These are phyloP conservation scores for Brenthis hecate DNA, from an alignment of 2,888 invertebrate species.

Conservation along the genomic window DNA sequence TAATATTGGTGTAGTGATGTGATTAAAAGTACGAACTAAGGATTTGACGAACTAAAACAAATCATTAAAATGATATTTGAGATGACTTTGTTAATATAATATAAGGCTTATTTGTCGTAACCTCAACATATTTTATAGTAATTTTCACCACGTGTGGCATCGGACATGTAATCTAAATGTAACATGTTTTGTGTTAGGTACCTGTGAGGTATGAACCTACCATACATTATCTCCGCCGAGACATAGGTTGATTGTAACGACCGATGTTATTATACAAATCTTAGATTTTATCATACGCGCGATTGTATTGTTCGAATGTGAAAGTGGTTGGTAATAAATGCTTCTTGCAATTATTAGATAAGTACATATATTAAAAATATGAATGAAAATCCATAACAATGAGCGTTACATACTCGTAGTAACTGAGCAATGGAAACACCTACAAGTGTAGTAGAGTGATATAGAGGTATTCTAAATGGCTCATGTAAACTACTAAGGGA, in stretches of 20 bases:
- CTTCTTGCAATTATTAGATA: slow-evolving; percentile 5
- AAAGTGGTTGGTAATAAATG: slow-evolving; percentile 54
- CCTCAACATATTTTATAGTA: slow-evolving; percentile 1
- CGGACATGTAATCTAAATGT: slow-evolving; percentile 33
- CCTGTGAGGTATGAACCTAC: slow-evolving; percentile 55
- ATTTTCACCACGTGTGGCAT: slow-evolving; percentile 20
- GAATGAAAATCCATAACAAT: background rate
- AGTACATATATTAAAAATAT: background rate
- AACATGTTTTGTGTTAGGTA: slow-evolving; percentile 33
- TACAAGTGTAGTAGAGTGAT: no score
- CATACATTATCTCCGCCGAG: slow-evolving; percentile 52
- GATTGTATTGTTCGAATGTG: slow-evolving; percentile 63
- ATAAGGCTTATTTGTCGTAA: background rate
- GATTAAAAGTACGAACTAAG: no score
- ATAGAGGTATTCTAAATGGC: no score
- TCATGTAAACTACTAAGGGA: no score
- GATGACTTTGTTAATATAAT: background rate
- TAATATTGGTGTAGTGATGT: no score
- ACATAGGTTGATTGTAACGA: slow-evolving; percentile 76
- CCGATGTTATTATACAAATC: slow-evolving; percentile 76
- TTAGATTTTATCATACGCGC: slow-evolving; percentile 71
- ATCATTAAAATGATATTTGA: no score
- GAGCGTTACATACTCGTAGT: background rate
- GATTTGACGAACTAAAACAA: no score
- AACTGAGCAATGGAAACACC: no score